A percentile compares a stretch with the other conserved stretches of the same genome.
Conservation (phyloP, 2,797 vertebrate genomes). For the Tauraco hartlaubi region DNA sequence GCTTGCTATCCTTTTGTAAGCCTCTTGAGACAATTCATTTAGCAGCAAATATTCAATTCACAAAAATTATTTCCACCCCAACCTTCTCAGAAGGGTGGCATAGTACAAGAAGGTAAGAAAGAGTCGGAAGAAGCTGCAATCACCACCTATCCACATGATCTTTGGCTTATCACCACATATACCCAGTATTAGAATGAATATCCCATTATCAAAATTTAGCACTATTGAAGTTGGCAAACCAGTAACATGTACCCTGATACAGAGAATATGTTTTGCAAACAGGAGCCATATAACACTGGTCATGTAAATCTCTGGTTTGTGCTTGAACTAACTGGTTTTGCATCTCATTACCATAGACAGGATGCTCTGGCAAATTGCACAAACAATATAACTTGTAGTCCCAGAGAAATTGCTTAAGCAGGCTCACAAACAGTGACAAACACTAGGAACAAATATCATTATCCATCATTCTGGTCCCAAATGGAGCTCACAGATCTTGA, state of each 20-base stretch:
- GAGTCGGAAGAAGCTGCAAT: not conserved
- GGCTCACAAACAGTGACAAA: not conserved
- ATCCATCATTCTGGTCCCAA: slow-evolving; percentile 11
- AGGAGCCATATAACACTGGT: not conserved
- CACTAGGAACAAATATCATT: slow-evolving; percentile 33
- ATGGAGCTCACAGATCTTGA: slow-evolving; percentile 13
- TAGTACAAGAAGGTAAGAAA: not conserved
- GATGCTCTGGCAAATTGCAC: slow-evolving; percentile 27
- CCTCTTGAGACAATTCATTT: not conserved
- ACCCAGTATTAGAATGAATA: not conserved
- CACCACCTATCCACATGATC: not conserved
- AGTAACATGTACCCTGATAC: not conserved
- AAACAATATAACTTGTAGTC: slow-evolving; percentile 24
- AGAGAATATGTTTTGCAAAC: not conserved
- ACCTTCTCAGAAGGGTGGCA: not conserved
- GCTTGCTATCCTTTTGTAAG: not conserved
- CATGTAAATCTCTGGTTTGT: not conserved
- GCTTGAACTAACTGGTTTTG: not conserved
- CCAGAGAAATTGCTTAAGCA: slow-evolving; percentile 14
- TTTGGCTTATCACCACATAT: not conserved
- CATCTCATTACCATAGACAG: not conserved
- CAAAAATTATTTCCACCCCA: not conserved
- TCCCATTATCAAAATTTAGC: not conserved
- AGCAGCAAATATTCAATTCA: not conserved
- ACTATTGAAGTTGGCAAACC: not conserved